phyloP scores from a whole-genome alignment of 2,113 vertebrate species.

The Corythaixoides concolor region DNA sequence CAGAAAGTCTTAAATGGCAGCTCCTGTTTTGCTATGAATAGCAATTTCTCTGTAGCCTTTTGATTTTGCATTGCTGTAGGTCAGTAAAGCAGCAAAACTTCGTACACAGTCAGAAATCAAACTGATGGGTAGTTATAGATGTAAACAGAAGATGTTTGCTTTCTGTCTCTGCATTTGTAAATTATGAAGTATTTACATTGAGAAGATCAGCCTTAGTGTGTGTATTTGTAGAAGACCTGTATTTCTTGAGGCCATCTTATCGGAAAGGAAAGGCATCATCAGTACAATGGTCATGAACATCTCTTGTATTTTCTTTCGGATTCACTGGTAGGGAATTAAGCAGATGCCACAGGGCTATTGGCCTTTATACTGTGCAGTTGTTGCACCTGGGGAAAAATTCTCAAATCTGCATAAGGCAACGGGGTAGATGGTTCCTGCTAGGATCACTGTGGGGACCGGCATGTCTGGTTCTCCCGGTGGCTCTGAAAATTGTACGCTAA shows the following conservation, averaged over 20 bases:
- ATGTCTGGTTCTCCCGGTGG: not conserved
- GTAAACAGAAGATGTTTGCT: not conserved
- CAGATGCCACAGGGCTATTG: not conserved
- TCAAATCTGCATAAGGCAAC: not conserved
- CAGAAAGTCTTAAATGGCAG: slow-evolving; percentile 42
- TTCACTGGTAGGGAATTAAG: not conserved
- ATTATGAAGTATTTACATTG: not conserved
- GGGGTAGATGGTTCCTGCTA: not conserved
- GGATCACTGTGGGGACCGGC: not conserved
- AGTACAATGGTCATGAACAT: not conserved
- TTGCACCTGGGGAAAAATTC: not conserved
- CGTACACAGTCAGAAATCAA: not conserved
- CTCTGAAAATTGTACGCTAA: not conserved
- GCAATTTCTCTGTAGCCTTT: slow-evolving; percentile 22
- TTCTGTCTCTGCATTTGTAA: not conserved
- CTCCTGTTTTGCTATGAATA: slow-evolving; percentile 30
- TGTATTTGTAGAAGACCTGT: not conserved
- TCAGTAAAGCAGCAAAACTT: slow-evolving; percentile 41
- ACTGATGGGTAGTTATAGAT: not conserved
- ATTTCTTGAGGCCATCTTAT: not conserved
- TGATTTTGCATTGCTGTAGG: slow-evolving; percentile 46
- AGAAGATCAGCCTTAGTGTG: not conserved
- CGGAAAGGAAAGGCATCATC: not conserved
- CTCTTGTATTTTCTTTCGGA: not conserved
- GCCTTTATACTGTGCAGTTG: not conserved